These are phyloP conservation scores for Euleptes europaea DNA, from an alignment of 2,113 vertebrate species.

Conservation along the genomic window DNA sequence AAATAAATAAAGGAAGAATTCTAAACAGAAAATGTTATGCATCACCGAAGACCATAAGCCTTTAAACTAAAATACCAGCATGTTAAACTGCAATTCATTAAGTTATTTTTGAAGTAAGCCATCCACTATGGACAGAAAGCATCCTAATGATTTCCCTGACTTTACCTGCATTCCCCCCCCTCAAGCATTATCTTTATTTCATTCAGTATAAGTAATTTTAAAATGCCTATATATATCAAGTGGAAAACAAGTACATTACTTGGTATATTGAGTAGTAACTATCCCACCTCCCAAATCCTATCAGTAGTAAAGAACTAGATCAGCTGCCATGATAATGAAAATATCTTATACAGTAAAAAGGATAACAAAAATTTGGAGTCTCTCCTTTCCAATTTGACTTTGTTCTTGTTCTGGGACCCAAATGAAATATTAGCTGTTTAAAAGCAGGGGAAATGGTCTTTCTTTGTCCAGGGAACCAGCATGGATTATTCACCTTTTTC, in stretches of 20 bases:
- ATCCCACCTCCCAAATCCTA: not conserved
- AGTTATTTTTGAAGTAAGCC: not conserved
- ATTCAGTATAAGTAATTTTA: not conserved
- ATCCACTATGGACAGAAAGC: not conserved
- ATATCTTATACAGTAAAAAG: not conserved
- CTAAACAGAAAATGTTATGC: not conserved
- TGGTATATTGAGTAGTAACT: not conserved
- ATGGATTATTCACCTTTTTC: slow-evolving; percentile 10
- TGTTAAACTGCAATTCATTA: not conserved
- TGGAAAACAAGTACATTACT: not conserved
- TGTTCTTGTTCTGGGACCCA: slow-evolving; percentile 9
- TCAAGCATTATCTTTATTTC: not conserved
- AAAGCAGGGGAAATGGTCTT: not conserved
- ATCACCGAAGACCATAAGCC: not conserved
- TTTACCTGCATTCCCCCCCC: not conserved
- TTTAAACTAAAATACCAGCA: not conserved
- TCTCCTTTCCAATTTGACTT: slow-evolving; percentile 35
- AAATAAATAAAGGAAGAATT: not conserved
- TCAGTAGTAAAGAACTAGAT: not conserved
- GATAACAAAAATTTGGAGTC: not conserved
- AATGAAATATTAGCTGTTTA: slow-evolving; percentile 5
- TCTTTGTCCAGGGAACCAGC: slow-evolving; percentile 15
- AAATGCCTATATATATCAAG: not conserved
- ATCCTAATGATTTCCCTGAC: not conserved
- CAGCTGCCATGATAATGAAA: not conserved